Evolutionary conservation across 2,888 invertebrate species (phyloP), one percentile per base, ranked within the genome.

Genomic region (Tachina grossa): DNA sequence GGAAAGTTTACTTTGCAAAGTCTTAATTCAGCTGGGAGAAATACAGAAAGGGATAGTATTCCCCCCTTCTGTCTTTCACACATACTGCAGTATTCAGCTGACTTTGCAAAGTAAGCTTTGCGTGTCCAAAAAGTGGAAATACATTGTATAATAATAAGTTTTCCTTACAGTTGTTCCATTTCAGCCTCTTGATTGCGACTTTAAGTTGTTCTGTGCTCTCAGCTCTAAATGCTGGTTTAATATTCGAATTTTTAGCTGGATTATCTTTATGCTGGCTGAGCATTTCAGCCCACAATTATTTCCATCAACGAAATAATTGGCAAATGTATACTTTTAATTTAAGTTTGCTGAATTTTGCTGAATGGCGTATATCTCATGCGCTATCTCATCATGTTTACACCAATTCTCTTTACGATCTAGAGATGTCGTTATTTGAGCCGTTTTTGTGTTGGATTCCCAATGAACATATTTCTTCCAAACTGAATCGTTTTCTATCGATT

Each of bases 301-400:
- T 96, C 87, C 97, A 97, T 89, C 94, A 94, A 89, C 94, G 93
- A 77, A 95, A 96, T 69, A 96, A 95, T 91, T 96, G 96, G 94
- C 94, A 96, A 78, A 96, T 96, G 95, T 96, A 95, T 89, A 94
- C 95, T 81, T 96, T 96, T 88, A 96, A 96, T 89, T 92, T 97
- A 55, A 93, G 94, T 8, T 89, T 95, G 71, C 93, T 96, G 93
- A 92, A 91, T 84, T 91, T 88, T 78, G 94, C 94, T 87, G 95
- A 95, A 87, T 97, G 96, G 94, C 94, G 96, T 78, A 94, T 97
- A 43, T 95, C 95, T 0, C 97, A 97, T 89, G 95, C 93, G 0
- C 91, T 97, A 43, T 96, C 96, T 69, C 97, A 97, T 91, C 97
- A 97, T 90, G 92, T 95, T 8, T 96, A 95, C 89, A 94, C 97